These are phyloP conservation scores for Hippocampus comes DNA, from an alignment of 2,113 vertebrate genomes.

Conservation along the genomic window DNA sequence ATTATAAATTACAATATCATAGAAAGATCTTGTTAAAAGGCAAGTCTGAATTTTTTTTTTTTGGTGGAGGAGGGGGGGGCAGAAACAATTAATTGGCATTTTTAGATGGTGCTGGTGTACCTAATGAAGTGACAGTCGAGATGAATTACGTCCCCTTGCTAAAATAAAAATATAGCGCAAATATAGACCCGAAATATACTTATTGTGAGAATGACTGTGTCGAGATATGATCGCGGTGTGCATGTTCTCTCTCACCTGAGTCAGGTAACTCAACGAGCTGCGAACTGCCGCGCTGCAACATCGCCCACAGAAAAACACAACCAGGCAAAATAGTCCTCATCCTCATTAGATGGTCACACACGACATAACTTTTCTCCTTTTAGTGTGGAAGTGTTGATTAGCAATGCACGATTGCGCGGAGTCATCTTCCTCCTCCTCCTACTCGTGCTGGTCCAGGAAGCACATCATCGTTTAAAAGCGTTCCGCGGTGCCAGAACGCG, in stretches of 20 bases:
- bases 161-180: background rate
- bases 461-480: background rate
- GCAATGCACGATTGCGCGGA: background rate
- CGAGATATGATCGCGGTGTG: background rate
- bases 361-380: background rate
- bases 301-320: conserved; percentile 32
- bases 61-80: too few species aligned
- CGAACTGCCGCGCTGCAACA: conserved; percentile 19
- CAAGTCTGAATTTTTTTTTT: too few species aligned
- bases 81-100: too few species aligned
- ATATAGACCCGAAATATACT: background rate
- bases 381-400: background rate
- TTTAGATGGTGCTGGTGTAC: background rate
- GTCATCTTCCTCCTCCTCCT: background rate
- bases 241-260: conserved; percentile 50
- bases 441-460: background rate
- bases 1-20: background rate
- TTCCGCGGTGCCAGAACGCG: background rate
- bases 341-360: conserved; percentile 10
- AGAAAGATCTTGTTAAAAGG: too few species aligned
- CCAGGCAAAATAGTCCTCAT: conserved; percentile 34
- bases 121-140: background rate
- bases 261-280: conserved; percentile 33
- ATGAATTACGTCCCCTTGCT: background rate
- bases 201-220: background rate